phyloP scores from a whole-genome alignment of 2,888 invertebrate species.

The Noctua janthina region DNA sequence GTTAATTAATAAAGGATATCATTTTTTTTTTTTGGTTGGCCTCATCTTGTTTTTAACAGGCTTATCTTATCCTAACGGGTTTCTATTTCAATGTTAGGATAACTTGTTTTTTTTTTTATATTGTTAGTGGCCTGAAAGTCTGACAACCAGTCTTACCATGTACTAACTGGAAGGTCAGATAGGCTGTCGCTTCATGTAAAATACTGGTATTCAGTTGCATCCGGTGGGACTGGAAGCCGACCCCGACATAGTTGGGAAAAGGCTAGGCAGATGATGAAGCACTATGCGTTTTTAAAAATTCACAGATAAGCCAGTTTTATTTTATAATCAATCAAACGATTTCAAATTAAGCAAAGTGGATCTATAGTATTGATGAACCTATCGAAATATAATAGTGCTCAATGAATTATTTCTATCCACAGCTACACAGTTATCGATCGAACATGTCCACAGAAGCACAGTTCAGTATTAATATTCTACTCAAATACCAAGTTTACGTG shows the following conservation, averaged over 20 bases:
- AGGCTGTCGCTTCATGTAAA: no score
- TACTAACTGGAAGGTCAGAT: no score
- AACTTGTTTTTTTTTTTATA: not conserved
- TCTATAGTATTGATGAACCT: not conserved
- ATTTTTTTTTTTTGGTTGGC: not conserved
- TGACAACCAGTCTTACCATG: no score
- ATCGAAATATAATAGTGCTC: not conserved
- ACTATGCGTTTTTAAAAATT: no score
- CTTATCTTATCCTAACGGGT: not conserved
- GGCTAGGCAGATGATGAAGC: no score
- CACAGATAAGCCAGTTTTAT: not conserved
- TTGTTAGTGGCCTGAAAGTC: no score
- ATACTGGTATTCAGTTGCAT: no score
- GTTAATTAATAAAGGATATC: not conserved
- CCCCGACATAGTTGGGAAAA: no score
- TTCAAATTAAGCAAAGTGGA: not conserved
- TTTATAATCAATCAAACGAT: not conserved
- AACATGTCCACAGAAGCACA: conserved; percentile 3
- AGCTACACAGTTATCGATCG: not conserved
- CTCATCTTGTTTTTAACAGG: not conserved
- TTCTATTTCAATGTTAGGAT: not conserved
- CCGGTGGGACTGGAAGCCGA: no score
- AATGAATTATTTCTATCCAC: not conserved
- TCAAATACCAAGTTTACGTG: conserved; percentile 36
- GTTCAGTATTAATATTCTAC: conserved; percentile 44